phyloP scores from a whole-genome alignment of 2,888 invertebrate genomes.

The Rhingia campestris region DNA sequence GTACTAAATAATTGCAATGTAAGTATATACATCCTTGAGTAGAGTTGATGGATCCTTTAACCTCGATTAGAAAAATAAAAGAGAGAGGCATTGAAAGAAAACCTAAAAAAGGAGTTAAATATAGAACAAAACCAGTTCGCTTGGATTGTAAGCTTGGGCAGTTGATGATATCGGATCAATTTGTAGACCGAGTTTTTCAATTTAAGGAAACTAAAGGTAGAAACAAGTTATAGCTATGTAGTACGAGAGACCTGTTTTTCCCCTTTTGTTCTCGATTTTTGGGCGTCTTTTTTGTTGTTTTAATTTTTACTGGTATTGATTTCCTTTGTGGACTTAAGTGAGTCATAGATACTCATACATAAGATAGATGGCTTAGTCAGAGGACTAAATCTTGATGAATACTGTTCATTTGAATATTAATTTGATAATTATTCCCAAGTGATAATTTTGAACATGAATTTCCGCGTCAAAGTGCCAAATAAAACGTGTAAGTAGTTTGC shows the following conservation, averaged over 20 bases:
- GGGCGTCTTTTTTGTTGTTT: conserved; percentile 13
- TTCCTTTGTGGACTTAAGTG: conserved; percentile 19
- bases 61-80: conserved; percentile 31
- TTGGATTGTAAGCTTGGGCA: conserved; percentile 24
- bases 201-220: conserved; percentile 25
- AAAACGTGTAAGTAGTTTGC: neutral
- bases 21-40: conserved; percentile 44
- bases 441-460: neutral
- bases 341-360: conserved; percentile 9
- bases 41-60: conserved; percentile 34
- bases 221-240: conserved; percentile 41
- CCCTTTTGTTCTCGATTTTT: neutral
- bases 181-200: conserved; percentile 42
- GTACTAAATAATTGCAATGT: conserved; percentile 9
- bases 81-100: neutral
- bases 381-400: neutral
- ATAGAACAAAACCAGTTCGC: conserved; percentile 64
- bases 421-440: conserved; percentile 1
- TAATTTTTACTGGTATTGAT: conserved; percentile 10
- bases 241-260: conserved; percentile 44
- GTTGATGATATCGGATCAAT: conserved; percentile 41
- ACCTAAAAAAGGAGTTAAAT: conserved; percentile 26
- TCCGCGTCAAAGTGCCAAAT: neutral
- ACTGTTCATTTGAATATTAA: conserved; percentile 7
- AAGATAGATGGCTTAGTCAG: neutral